phyloP scores from a whole-genome alignment of 2,797 vertebrate genomes.

The Pipistrellus pipistrellus region DNA sequence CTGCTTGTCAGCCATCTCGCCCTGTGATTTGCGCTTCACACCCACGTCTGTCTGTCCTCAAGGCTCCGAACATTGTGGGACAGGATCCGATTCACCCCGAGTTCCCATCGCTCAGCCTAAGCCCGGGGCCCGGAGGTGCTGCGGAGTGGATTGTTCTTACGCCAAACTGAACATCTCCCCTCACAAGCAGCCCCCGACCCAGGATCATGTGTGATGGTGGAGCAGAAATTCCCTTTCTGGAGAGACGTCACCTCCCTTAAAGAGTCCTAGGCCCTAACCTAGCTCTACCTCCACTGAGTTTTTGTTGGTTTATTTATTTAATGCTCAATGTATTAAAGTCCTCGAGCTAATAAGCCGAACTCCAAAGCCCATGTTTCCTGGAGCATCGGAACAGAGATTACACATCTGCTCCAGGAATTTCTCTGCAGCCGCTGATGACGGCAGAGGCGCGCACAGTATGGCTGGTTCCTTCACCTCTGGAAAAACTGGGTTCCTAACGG shows the following conservation, averaged over 20 bases:
- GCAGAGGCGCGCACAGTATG: not conserved
- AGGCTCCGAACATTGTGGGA: not conserved
- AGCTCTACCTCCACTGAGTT: not conserved
- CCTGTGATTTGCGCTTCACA: not conserved
- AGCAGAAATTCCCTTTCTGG: not conserved
- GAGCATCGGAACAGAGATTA: slow-evolving; percentile 34
- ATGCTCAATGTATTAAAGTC: slow-evolving; percentile 66
- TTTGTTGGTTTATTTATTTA: slow-evolving; percentile 51
- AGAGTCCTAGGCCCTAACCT: slow-evolving; percentile 17
- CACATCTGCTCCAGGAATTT: not conserved
- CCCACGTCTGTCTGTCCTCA: not conserved
- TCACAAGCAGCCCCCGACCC: not conserved
- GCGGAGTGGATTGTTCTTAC: not conserved
- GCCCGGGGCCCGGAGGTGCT: not conserved
- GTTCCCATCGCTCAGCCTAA: not conserved
- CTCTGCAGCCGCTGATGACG: not conserved
- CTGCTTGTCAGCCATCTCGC: no score
- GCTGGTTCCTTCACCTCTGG: not conserved
- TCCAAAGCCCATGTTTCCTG: not conserved
- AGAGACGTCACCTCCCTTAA: not conserved
- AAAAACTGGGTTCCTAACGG: fast-evolving
- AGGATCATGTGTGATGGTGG: not conserved
- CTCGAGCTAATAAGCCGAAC: slow-evolving; percentile 63
- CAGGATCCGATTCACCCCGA: not conserved
- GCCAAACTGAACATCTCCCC: not conserved